Evolutionary conservation across 2,113 vertebrate species (phyloP).

Genomic region (Cynopterus brachyotis): DNA sequence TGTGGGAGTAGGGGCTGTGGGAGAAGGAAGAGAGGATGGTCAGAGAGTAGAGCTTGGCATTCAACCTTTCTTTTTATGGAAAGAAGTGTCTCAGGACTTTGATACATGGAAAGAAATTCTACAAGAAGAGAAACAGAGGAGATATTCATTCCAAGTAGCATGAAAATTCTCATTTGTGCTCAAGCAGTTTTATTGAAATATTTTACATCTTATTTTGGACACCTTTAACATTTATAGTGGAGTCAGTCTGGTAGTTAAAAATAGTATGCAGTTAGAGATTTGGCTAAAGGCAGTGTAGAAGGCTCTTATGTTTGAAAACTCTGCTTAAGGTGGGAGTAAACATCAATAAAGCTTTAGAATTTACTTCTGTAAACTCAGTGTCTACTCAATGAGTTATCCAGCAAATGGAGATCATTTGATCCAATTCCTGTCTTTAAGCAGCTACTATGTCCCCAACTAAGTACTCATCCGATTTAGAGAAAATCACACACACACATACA

Average conservation of each 20-base stretch:
- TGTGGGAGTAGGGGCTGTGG: not conserved
- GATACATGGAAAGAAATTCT: not conserved
- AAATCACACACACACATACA: not conserved
- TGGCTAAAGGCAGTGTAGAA: conserved; percentile 21
- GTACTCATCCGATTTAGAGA: not conserved
- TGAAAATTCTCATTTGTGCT: not conserved
- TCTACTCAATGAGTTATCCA: not conserved
- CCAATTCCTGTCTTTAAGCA: not conserved
- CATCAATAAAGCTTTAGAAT: conserved; percentile 6
- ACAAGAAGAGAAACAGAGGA: not conserved
- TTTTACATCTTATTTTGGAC: conserved; percentile 11
- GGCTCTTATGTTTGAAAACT: conserved; percentile 7
- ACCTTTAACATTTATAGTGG: conserved; percentile 14
- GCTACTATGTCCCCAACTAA: not conserved
- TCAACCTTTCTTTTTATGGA: not conserved
- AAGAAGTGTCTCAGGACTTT: not conserved
- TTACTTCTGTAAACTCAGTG: not conserved
- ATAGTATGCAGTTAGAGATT: not conserved
- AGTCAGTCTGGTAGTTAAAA: conserved; percentile 45
- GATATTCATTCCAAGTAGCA: not conserved
- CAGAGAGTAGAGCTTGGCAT: not conserved
- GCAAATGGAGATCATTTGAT: not conserved
- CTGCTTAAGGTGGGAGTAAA: conserved; percentile 8
- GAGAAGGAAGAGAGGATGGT: not conserved
- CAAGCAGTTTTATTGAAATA: not conserved